Base-by-base conservation (phyloP, 2,888 invertebrate genomes). In the Yponomeuta plumbellus region DNA sequence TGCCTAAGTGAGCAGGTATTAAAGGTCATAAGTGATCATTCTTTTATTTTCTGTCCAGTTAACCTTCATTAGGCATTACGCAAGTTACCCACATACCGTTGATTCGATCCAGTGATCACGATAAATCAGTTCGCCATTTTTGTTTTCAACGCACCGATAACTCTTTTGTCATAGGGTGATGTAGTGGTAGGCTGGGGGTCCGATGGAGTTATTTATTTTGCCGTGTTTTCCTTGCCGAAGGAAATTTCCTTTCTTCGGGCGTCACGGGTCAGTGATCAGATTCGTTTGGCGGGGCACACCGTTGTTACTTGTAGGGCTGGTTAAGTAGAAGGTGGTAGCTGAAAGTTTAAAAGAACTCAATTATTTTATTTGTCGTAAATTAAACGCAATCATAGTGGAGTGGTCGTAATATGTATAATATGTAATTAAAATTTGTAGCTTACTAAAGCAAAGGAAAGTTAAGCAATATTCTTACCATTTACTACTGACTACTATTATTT, bases 131-230 rank as follows among this genome's bases (percentile, higher is more conserved):
- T 81, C 80, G 88, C 86, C 91, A 91, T 91, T 91, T 91, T 90
- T 91, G 91, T 91, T 91, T 89, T 91, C 91, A 90, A 89, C 91
- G 91, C 89, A 90, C 88, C 90, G 88, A 90, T 91, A 91, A 91
- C 91, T 91, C 91, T 91, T 91, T 91, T 91, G 90, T 91, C 91
- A 90, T 89, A 86, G 88, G 88, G 91, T 87, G 90, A 88, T 87
- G 88, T 88, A 88, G 88, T 83, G 81, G 68, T 67, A 68, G 66
- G 84, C 81, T 80, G 76, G 86, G 86, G 81, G 65, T 62, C 82
- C 88, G 79, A 88, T 89, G 83, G 89, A 91, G 90, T 91, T 91
- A 91, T 91, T 91, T 91, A 91, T 91, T 87, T 85, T 86, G 86
- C 84, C 85, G 86, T 90, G 86, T 89, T 90, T 89, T 88, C 86